Evolutionary conservation across 2,113 vertebrate genomes (phyloP).

Genomic region (Phylloscopus trochilus): DNA sequence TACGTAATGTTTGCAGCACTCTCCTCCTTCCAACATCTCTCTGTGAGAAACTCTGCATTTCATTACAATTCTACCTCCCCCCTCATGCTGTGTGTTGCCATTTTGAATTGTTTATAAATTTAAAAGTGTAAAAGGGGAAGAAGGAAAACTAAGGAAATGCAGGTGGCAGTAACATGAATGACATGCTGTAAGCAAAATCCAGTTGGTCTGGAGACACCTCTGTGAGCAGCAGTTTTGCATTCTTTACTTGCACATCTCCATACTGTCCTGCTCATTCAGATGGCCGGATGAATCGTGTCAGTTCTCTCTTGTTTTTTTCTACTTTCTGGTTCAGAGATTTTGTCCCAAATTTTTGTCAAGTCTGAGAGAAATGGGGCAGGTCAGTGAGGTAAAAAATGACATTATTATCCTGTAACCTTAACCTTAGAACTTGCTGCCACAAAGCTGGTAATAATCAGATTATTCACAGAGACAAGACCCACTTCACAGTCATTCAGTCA

Average conservation of each 20-base stretch:
- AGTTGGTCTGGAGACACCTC: not conserved
- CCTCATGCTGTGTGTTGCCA: not conserved
- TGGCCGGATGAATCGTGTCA: fast-evolving
- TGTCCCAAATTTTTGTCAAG: not conserved
- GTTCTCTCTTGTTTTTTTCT: not conserved
- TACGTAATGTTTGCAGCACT: not conserved
- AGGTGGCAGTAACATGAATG: not conserved
- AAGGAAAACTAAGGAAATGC: not conserved
- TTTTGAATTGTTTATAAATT: not conserved
- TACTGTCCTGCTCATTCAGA: not conserved
- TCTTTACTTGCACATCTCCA: not conserved
- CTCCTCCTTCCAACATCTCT: not conserved
- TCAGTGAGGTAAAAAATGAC: not conserved
- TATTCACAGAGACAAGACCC: constrained; percentile 19
- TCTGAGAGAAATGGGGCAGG: not conserved
- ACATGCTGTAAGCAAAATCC: not conserved
- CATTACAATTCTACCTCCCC: not conserved
- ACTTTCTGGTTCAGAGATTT: not conserved
- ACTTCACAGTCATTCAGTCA: constrained; percentile 63
- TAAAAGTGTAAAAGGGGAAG: not conserved
- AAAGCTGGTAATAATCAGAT: not conserved
- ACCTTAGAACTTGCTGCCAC: constrained; percentile 37
- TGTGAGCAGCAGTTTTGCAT: not conserved
- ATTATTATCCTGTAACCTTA: constrained; percentile 53
- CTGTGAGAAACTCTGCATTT: not conserved